These are phyloP conservation scores for Delichon dasypus DNA, from an alignment of 2,797 vertebrate genomes.

Conservation along the genomic window DNA sequence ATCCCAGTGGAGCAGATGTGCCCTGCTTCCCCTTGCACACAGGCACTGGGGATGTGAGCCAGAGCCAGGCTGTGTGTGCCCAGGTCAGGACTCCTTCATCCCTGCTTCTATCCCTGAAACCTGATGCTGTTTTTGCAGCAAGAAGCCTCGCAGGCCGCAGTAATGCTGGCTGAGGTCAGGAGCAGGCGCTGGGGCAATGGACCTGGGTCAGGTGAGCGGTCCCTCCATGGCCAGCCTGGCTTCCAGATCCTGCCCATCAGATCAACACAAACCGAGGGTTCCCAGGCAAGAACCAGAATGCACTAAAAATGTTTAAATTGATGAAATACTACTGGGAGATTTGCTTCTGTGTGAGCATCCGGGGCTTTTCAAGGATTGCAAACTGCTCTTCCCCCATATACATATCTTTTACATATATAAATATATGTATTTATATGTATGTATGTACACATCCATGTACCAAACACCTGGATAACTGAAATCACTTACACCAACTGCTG, in stretches of 20 bases:
- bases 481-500: neutral
- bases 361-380: neutral
- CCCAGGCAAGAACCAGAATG: neutral
- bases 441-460: accelerated
- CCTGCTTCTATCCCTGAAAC: neutral
- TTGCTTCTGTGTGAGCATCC: neutral
- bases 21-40: neutral
- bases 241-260: neutral
- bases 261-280: neutral
- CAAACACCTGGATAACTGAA: neutral
- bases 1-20: accelerated
- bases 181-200: neutral
- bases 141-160: accelerated
- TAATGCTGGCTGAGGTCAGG: accelerated
- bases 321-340: neutral
- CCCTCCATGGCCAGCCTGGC: neutral
- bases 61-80: neutral
- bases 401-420: neutral
- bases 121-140: neutral
- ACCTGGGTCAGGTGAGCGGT: neutral
- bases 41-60: accelerated
- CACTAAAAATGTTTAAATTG: neutral
- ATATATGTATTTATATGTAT: accelerated
- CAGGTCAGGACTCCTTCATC: too few relatives aligned
- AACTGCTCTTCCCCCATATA: neutral